Evolutionary conservation across 2,113 vertebrate species (phyloP), one percentile per base, ranked within the genome.

Genomic region (Polypterus bichir): DNA sequence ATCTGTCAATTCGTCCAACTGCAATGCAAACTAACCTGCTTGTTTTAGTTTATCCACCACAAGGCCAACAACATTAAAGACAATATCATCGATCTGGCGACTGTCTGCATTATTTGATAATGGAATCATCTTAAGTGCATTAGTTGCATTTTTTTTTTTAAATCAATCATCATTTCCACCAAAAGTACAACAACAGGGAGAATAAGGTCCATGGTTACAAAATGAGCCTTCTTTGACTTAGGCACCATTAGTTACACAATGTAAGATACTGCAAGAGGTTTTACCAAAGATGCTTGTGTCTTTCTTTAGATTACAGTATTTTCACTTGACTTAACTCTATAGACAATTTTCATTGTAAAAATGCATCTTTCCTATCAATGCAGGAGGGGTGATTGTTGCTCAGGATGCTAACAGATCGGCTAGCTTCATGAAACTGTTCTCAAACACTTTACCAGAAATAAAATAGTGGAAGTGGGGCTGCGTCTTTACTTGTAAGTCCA

Each of bases 191-290:
- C 57, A 44, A 4, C 57, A 57, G 52, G 66, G 46, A 67, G 6
- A 63, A 63, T 63, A 5, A 67, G 46, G 11, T 67, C 49, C 51
- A 59, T 27, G 11, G 48, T 46, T 5, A 63, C 27, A 10, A 57
- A 49, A 54, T 49, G 47, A 4, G 65, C 60, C 48, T 59, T 59
- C 49, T 67, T 63, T 47, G 56, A 54, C 46, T 67, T 54, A 46
- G 63, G 49, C 49, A 65, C 49, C 45, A 66, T 54, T 57, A 57
- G 47, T 5, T 52, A 65, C 47, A 62, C 60, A 44, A 57, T 61
- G 27, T 62, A 62, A 47, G 65, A 66, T 4, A 52, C 59, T 47
- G 61, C 64, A 11, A 66, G 47, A 48, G 64, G 59, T 66, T 27
- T 66, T 61, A 51, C 9, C 49, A 45, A 57, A 66, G 55, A 63